Base-by-base conservation (phyloP, 2,797 vertebrate genomes). In the Euthynnus affinis region DNA sequence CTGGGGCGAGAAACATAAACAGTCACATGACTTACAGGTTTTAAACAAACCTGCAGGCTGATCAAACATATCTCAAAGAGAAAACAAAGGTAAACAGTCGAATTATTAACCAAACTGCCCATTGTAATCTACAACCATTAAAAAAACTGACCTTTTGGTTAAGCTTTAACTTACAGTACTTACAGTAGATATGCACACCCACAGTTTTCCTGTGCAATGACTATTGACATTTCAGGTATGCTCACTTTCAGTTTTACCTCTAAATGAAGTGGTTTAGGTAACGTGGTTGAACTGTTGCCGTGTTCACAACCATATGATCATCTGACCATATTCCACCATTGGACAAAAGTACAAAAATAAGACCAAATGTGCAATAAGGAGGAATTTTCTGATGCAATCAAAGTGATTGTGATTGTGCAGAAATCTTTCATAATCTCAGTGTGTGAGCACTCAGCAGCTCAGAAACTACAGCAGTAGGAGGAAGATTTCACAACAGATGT, bases 401-500 rank as follows among this genome's bases (percentile, higher is more conserved):
- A 76, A 82, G 10, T 23, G 40, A 58, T 55, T 57, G 29, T 67
- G 70, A 70, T 59, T 62, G 55, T 48, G 53, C 40, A 68, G 52
- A 80, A 66, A 57, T 76, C 53, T 80, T 58, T 6, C 37, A 53
- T 63, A 74, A 76, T 51, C 20, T 71, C 29, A n/a, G 37, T 46
- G 29, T 63, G 64, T 22, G 63, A 25, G 57, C n/a, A 71, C 44
- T 29, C n/a, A n/a, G 76, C 42, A 29, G 42, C 53, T 84, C 77
- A 76, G 80, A 91, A 82, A 85, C 49, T 80, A 51, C 64, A 74
- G 56, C 44, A 84, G 88, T 89, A 76, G 82, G 88, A 84, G 88
- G 83, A 83, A 65, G 48, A 82, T 92, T 87, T 92, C 83, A 63
- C 74, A 88, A 37, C 70, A 82, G 83, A 88, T 76, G 79, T 74